Conservation (phyloP, 2,888 invertebrate species). For the Ecliptopera silaceata region DNA sequence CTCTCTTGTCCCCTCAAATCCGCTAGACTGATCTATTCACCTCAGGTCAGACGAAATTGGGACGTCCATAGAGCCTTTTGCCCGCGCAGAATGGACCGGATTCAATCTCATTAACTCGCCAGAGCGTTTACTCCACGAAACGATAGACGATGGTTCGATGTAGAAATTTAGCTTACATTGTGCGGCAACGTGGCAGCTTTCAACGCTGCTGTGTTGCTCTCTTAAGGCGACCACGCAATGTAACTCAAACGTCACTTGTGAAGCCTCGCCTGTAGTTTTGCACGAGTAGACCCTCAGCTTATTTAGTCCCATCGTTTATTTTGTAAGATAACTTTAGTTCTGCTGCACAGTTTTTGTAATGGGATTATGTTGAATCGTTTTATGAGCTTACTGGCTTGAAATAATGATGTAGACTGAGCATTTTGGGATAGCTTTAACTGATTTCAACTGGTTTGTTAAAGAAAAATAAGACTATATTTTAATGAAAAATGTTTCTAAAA, state of each 20-base stretch:
- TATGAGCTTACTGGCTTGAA: constrained; percentile 19
- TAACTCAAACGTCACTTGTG: too few relatives aligned
- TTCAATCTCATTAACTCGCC: constrained; percentile 55
- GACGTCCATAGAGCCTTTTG: constrained; percentile 21
- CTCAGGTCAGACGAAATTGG: constrained; percentile 19
- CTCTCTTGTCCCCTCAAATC: constrained; percentile 2
- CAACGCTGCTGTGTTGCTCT: too few relatives aligned
- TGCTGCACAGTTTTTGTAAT: constrained; percentile 39
- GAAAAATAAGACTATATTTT: too few relatives aligned
- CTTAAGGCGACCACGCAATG: too few relatives aligned
- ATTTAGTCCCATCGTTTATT: constrained; percentile 49
- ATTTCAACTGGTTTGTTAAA: too few relatives aligned
- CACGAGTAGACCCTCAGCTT: constrained; percentile 31
- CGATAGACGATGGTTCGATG: too few relatives aligned
- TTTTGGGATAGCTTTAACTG: neutral
- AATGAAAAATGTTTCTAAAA: too few relatives aligned
- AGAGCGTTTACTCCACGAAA: neutral
- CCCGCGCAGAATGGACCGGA: constrained; percentile 51
- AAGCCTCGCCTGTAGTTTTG: too few relatives aligned
- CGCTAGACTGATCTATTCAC: constrained; percentile 17
- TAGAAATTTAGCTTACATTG: too few relatives aligned
- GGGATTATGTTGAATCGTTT: constrained; percentile 25
- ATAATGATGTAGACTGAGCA: constrained; percentile 8
- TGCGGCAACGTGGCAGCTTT: too few relatives aligned
- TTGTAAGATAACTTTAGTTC: constrained; percentile 35